Evolutionary conservation across 2,113 vertebrate species (phyloP).

Genomic region (Poeciliopsis occidentalis): DNA sequence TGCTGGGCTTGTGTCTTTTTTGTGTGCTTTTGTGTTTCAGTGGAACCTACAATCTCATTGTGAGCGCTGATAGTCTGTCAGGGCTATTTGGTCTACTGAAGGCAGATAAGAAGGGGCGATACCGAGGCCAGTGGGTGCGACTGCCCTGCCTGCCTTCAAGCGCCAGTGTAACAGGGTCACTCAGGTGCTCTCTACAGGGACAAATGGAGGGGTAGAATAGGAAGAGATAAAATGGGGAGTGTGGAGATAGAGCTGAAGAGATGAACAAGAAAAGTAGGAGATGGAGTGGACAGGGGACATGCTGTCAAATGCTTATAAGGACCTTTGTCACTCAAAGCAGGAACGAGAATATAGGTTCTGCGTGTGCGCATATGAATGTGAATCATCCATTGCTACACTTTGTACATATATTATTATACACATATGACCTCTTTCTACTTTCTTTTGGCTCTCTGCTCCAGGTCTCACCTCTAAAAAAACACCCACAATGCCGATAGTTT

Average conservation of each 20-base stretch:
- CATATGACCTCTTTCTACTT: neutral
- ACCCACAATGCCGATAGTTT: constrained; percentile 47
- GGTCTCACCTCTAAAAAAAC: constrained; percentile 1
- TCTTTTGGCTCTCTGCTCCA: too few species aligned
- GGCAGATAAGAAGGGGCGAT: constrained; percentile 58
- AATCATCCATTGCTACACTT: neutral
- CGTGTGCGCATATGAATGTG: neutral
- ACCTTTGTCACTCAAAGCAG: constrained; percentile 16
- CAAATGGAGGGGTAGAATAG: constrained; percentile 44
- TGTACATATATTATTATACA: constrained; percentile 13
- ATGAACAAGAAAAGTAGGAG: constrained; percentile 39
- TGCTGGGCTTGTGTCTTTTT: constrained; percentile 12
- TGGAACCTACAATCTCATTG: constrained; percentile 36
- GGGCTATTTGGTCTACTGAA: constrained; percentile 56
- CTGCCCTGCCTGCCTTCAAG: constrained; percentile 51
- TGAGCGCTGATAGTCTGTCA: constrained; percentile 25
- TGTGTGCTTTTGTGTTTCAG: constrained; percentile 23
- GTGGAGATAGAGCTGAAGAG: constrained; percentile 39
- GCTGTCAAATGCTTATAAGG: constrained; percentile 25
- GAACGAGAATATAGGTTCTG: constrained; percentile 16
- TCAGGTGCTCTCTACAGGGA: constrained; percentile 63
- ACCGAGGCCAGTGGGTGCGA: constrained; percentile 34
- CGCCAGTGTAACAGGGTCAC: constrained; percentile 47
- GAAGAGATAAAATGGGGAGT: constrained; percentile 42
- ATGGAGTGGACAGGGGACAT: constrained; percentile 35